Conservation (phyloP, 2,797 vertebrate genomes). For the Tiaroga cobitis region DNA sequence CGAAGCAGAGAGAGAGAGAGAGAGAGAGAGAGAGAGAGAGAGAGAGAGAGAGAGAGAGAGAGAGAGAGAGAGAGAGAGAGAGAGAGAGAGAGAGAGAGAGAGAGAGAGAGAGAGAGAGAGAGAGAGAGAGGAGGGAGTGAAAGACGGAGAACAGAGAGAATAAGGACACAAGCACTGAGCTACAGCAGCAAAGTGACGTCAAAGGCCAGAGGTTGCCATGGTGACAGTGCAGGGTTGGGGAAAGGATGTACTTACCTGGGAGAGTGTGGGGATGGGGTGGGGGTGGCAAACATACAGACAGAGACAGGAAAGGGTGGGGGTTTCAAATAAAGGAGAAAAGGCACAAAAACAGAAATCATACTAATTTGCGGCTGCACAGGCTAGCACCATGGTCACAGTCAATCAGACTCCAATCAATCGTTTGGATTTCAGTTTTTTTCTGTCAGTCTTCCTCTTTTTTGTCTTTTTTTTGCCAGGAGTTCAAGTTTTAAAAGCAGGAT, state of each 20-base stretch:
- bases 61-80: slow-evolving; percentile 85
- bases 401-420: slow-evolving; percentile 75
- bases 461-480: slow-evolving; percentile 18
- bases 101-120: slow-evolving; percentile 70
- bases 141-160: slow-evolving; percentile 72
- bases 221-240: slow-evolving; percentile 87
- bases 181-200: slow-evolving; percentile 97
- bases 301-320: slow-evolving; percentile 65
- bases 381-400: slow-evolving; percentile 70
- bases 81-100: slow-evolving; percentile 88
- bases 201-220: slow-evolving; percentile 91
- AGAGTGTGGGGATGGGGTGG: slow-evolving; percentile 72
- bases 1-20: slow-evolving; percentile 94
- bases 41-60: slow-evolving; percentile 69
- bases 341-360: slow-evolving; percentile 78
- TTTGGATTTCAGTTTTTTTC: slow-evolving; percentile 78
- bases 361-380: slow-evolving; percentile 78
- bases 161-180: slow-evolving; percentile 98
- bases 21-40: slow-evolving; percentile 78
- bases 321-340: slow-evolving; percentile 75
- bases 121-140: slow-evolving; percentile 66
- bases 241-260: slow-evolving; percentile 91
- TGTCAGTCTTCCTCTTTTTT: slow-evolving; percentile 60
- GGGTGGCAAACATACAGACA: slow-evolving; percentile 67
- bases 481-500: slow-evolving; percentile 55